Percentiles rank a stretch among this genome's conserved stretches.
phyloP scores from a whole-genome alignment of 2,888 invertebrate species.

The Drosophila rellima region DNA sequence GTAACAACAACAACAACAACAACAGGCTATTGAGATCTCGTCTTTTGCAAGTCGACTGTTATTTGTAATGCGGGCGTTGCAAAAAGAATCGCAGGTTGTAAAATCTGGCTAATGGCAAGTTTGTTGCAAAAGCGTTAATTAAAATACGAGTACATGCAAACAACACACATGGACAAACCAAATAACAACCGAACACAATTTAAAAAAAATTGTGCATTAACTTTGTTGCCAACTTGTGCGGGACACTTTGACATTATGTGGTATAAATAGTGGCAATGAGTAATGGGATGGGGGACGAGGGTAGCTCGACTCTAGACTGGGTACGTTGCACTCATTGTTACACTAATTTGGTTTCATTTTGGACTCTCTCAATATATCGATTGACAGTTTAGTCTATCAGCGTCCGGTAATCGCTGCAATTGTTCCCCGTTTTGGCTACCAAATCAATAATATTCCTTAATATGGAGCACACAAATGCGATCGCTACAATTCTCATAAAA shows the following conservation, averaged over 20 bases:
- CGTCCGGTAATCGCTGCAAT: constrained; percentile 65
- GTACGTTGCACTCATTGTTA: constrained; percentile 62
- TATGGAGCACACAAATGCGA: constrained; percentile 75
- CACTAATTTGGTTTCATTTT: constrained; percentile 68
- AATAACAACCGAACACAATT: constrained; percentile 33
- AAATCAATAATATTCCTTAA: constrained; percentile 78
- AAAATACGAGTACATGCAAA: constrained; percentile 50
- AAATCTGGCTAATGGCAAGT: constrained; percentile 81
- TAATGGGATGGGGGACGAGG: background rate
- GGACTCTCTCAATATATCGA: constrained; percentile 28
- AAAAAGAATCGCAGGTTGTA: constrained; percentile 77
- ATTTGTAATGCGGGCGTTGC: constrained; percentile 80
- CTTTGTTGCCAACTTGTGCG: constrained; percentile 67
- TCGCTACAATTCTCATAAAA: constrained; percentile 77
- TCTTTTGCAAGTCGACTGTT: constrained; percentile 53
- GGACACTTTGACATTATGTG: constrained; percentile 46
- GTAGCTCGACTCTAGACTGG: constrained; percentile 4
- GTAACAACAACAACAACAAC: constrained; percentile 22
- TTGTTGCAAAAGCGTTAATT: constrained; percentile 79
- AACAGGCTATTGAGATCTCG: constrained; percentile 54
- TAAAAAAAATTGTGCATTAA: constrained; percentile 56
- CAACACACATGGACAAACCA: constrained; percentile 27
- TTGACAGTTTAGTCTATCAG: constrained; percentile 77
- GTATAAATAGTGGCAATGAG: constrained; percentile 5
- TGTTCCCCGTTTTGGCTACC: constrained; percentile 71